Base-by-base conservation (phyloP, 2,113 vertebrate genomes). In the Colinus virginianus region DNA sequence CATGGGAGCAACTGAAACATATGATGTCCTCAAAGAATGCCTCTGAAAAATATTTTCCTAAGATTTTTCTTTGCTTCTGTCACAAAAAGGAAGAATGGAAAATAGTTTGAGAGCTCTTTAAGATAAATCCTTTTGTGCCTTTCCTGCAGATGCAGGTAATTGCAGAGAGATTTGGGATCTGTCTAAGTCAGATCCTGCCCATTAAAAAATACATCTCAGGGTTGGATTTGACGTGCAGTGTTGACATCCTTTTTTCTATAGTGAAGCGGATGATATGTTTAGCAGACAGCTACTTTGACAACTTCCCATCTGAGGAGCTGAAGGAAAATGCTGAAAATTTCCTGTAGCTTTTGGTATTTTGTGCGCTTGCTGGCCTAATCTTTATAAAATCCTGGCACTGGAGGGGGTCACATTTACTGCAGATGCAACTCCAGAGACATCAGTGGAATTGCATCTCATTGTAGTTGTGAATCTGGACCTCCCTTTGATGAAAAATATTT, bases 231-330 rank as follows among this genome's bases (percentile, higher is more conserved):
- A 96, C 85, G 46, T 62, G 77, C 74, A 88, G 88, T 94, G 90
- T 95, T 96, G 96, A 93, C 90, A 96, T 94, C 85, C 95, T 91
- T 93, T 93, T 90, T 93, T 95, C 81, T 84, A 5, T 45, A 68
- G 76, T 61, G 90, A 94, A 90, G 93, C 77, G 93, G 85, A 90
- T 90, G 93, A 94, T 94, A 84, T 45, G 90, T 93, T 94, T 94
- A 96, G 92, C 95, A 96, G 95, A 88, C 90, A 96, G 90, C 68
- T 94, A 88, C 95, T 94, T 90, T 96, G 92, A 96, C 93, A 96
- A 84, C 90, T 91, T 94, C 66, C 79, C 79, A 86, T 96, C 83
- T 71, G 77, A 96, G 77, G n/a, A 88, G 56, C 46, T 78, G 62
- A 91, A 91, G 79, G 58, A 88, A 91, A 90, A 88, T 76, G 79